Evolutionary conservation across 1,140 invertebrate species (phyloP).

Genomic region (Drosophila ironensis): DNA sequence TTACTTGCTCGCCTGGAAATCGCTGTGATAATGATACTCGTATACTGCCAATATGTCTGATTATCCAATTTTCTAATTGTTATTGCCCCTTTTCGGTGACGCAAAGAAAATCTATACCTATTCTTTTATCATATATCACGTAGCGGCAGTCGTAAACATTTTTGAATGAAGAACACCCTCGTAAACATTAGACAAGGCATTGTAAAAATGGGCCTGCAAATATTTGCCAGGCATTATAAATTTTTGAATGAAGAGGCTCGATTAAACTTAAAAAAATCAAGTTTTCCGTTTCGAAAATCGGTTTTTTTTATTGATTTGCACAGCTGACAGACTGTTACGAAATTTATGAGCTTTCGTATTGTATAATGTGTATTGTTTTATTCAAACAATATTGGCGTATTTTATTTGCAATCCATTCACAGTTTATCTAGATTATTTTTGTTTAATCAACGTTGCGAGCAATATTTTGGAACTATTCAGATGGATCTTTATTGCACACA

Average conservation of each 20-base stretch:
- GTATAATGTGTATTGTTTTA: conserved; percentile 18
- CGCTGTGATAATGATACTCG: too few relatives aligned
- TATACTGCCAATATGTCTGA: conserved; percentile 36
- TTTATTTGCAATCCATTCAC: conserved; percentile 5
- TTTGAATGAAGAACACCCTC: background rate
- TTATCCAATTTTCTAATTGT: conserved; percentile 24
- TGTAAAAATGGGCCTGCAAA: conserved; percentile 1
- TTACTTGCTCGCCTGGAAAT: background rate
- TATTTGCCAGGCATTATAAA: background rate
- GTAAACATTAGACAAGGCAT: background rate
- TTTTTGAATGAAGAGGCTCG: background rate
- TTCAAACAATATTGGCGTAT: conserved; percentile 1
- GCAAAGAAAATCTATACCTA: conserved; percentile 8
- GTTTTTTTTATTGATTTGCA: conserved; percentile 4
- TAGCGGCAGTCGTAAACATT: conserved; percentile 13
- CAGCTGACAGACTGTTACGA: background rate
- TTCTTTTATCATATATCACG: conserved; percentile 15
- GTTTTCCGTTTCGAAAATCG: too few relatives aligned
- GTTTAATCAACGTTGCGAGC: too few relatives aligned
- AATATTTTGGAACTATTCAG: background rate
- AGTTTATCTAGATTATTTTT: background rate
- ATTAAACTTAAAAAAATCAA: conserved; percentile 1
- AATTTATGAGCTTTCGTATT: background rate
- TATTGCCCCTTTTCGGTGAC: conserved; percentile 26
- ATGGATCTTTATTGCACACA: background rate